Evolutionary conservation across 92 coral and sea anemone genomes (phyloP).

Genomic region (Heliopora coerulea): DNA sequence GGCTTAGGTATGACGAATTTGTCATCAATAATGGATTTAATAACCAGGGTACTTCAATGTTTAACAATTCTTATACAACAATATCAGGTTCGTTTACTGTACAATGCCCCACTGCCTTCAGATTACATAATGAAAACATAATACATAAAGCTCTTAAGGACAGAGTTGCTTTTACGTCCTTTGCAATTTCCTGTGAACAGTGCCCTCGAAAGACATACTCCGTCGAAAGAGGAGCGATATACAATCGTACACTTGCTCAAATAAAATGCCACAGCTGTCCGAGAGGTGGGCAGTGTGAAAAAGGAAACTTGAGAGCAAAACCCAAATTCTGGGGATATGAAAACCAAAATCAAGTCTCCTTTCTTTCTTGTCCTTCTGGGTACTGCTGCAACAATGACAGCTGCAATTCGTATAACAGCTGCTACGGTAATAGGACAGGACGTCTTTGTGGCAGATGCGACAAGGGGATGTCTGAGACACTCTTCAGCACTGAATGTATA

Average conservation of each 20-base stretch:
- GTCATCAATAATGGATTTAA: too few relatives aligned
- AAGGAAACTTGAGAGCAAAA: conserved; percentile 29
- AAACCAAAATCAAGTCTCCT: conserved; percentile 12
- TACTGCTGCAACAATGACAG: conserved; percentile 22
- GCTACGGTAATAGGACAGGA: conserved; percentile 56
- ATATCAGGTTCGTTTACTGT: too few relatives aligned
- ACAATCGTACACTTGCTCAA: not conserved
- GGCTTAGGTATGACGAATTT: too few relatives aligned
- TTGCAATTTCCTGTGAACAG: conserved; percentile 43
- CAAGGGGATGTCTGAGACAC: conserved; percentile 44
- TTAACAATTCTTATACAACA: too few relatives aligned
- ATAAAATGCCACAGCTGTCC: not conserved
- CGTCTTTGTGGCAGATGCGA: conserved; percentile 58
- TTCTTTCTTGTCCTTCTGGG: conserved; percentile 48
- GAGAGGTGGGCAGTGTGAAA: too few relatives aligned
- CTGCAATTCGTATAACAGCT: conserved; percentile 34
- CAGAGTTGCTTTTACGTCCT: not conserved
- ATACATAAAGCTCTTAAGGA: too few relatives aligned
- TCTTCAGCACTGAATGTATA: conserved; percentile 51
- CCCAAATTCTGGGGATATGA: conserved; percentile 55
- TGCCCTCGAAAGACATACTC: conserved; percentile 48
- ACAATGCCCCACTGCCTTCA: too few relatives aligned
- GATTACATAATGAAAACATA: too few relatives aligned
- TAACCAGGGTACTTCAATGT: too few relatives aligned
- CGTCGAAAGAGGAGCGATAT: conserved; percentile 38